Evolutionary conservation across 2,113 vertebrate genomes (phyloP).

Genomic region (Plectropomus leopardus): DNA sequence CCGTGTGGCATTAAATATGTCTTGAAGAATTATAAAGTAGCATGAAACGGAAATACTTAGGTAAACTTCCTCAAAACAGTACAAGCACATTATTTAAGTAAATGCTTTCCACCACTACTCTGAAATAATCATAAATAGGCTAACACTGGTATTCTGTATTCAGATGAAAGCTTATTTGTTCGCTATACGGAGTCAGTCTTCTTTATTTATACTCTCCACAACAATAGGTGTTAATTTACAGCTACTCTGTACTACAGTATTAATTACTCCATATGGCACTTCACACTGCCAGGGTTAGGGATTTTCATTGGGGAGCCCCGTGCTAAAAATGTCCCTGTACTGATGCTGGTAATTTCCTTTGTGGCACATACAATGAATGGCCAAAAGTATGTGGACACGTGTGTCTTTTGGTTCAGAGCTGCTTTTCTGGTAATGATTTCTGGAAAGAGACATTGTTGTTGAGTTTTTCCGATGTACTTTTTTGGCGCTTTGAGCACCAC

Average conservation of each 20-base stretch:
- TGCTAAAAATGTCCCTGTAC: conserved; percentile 19
- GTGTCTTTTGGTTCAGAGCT: not conserved
- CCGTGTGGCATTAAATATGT: too few relatives aligned
- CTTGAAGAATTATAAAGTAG: too few relatives aligned
- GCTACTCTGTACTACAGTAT: conserved; percentile 2
- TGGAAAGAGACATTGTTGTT: too few relatives aligned
- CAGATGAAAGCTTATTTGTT: not conserved
- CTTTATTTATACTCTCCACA: conserved; percentile 15
- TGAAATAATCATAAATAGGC: not conserved
- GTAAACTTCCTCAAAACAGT: too few relatives aligned
- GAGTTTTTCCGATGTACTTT: too few relatives aligned
- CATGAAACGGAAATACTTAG: too few relatives aligned
- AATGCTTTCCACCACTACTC: not conserved
- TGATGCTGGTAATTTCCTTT: not conserved
- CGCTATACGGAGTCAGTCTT: not conserved
- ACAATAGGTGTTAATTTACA: conserved; percentile 22
- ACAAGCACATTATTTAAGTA: too few relatives aligned
- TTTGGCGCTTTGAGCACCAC: too few relatives aligned
- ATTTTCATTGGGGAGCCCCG: not conserved
- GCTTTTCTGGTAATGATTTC: too few relatives aligned
- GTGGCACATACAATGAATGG: not conserved
- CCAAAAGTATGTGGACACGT: not conserved
- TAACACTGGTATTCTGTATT: not conserved
- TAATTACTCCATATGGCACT: not conserved
- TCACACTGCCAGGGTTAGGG: not conserved